Evolutionary conservation across 2,113 vertebrate genomes (phyloP).

Genomic region (Buteo buteo): DNA sequence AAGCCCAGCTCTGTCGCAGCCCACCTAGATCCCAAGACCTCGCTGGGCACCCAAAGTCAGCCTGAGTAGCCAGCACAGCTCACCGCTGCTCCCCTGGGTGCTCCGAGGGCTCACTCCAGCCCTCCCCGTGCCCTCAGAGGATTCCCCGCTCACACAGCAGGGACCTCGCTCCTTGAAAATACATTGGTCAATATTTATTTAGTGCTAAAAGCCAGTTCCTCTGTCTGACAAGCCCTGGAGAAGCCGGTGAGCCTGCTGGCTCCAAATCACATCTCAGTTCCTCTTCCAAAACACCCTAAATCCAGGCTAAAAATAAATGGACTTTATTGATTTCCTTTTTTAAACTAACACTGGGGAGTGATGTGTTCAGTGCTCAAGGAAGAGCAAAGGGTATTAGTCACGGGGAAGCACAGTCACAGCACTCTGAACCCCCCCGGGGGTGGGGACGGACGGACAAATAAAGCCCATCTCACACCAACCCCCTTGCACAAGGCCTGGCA

Average conservation of each 20-base stretch:
- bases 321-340: slow-evolving; percentile 27
- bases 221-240: background rate
- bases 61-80: background rate
- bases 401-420: background rate
- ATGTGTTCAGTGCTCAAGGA: background rate
- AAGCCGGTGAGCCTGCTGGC: background rate
- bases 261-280: background rate
- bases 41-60: background rate
- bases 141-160: accelerated
- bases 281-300: slow-evolving; percentile 5
- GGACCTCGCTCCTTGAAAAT: background rate
- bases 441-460: background rate
- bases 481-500: background rate
- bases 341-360: background rate
- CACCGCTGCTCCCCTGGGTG: accelerated
- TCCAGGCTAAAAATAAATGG: slow-evolving; percentile 21
- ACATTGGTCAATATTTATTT: background rate
- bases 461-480: background rate
- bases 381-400: background rate
- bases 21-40: accelerated
- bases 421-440: background rate
- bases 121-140: background rate
- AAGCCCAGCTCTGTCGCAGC: background rate
- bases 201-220: background rate
- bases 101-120: background rate